Base-by-base conservation (phyloP, 1,140 invertebrate species). In the Chionoecetes opilio region DNA sequence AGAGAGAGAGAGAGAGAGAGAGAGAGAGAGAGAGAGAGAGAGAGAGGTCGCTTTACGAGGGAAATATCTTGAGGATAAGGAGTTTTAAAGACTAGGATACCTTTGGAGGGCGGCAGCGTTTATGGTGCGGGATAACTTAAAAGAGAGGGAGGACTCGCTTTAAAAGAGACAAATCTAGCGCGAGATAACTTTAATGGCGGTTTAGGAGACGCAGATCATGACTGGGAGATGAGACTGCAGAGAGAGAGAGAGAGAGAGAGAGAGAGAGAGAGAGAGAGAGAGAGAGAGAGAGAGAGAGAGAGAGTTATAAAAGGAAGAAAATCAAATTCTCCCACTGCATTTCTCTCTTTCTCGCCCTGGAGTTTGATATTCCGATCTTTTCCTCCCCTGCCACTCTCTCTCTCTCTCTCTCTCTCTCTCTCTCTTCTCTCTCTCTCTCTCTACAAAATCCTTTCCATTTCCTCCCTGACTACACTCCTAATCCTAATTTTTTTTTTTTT, bases 31-130 rank as follows among this genome's bases (percentile, higher is more conserved):
- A 9, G 32, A 87, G n/a, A 87, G n/a, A 38, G n/a, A 29, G 37
- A 38, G 85, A 38, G 32, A 87, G n/a, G 63, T 75, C 63, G 63
- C 63, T 75, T 75, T 75, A 75, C 63, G 85, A 87, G 85, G 26
- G 29, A 34, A 38, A 87, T 37, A 87, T 21, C 37, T 37, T 38
- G 0, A 37, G 37, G 85, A 29, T 87, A 37, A 87, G 85, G 14
- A 87, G 85, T 32, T 38, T 37, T 35, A 38, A 87, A 87, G 37
- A 38, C 31, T 32, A 29, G 34, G 85, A 75, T 75, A 75, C 21
- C 63, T 75, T 75, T 75, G n/a, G 63, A 8, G 63, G 21, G 6
- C 0, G 63, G 6, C 21, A 75, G 63, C n/a, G 21, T 75, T 75
- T 75, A 75, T 75, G 63, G 63, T 5, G 63, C 63, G 63, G n/a